Evolutionary conservation across 2,888 invertebrate species (phyloP), one percentile per base, ranked within the genome.

Genomic region (Pammene aurita): DNA sequence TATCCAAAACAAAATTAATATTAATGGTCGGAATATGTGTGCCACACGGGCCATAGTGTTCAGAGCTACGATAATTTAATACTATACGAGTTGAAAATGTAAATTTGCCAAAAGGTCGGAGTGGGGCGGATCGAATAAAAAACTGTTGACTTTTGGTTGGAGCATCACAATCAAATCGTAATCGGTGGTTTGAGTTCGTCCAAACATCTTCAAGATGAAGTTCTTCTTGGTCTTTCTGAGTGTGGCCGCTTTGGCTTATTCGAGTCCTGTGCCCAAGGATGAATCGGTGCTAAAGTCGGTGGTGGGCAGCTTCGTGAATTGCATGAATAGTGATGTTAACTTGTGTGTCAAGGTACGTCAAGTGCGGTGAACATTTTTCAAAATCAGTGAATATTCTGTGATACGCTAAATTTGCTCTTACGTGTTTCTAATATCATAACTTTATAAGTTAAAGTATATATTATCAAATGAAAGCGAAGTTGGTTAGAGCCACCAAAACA

Each of bases 71-170:
- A 81, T 82, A 84, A 77, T 74, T n/a, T n/a, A n/a, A 76, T 81
- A 78, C 58, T 82, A 82, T 82, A 86, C 86, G 81, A 83, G 77
- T 84, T 84, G 81, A 88, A 89, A 87, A 90, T 90, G 89, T 85
- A 79, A 89, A 90, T 89, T 82, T 78, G 72, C 72, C 73, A 77
- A 84, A 84, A 82, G 76, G 70, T 65, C 48, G 71, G 80, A 88
- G 91, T 87, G 90, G 92, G 91, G 84, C 73, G 79, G 78, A 84
- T 86, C 78, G 83, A 84, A 91, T 92, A 92, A 90, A 91, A 90
- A 88, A 90, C 83, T 89, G 86, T 87, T 85, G 76, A 82, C 86
- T 85, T 84, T 84, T 85, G 84, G 85, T 82, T 76, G 75, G 75
- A 78, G 81, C 81, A 87, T 82, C 92, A 91, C 83, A 90, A 88